Conservation (phyloP, 2,888 invertebrate genomes). For the Norana najaformis region DNA sequence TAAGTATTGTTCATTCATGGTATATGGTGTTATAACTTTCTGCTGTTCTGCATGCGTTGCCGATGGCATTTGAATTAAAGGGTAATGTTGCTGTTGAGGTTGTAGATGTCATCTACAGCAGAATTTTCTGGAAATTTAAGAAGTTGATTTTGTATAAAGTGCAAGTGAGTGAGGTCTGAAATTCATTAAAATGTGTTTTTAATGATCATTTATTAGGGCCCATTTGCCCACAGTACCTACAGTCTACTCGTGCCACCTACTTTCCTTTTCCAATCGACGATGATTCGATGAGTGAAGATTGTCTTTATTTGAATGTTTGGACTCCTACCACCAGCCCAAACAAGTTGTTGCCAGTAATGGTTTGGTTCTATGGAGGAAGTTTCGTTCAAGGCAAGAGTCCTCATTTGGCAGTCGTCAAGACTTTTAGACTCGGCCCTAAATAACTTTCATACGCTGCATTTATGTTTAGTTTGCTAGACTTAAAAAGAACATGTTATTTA, state of each 20-base stretch:
- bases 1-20: neutral
- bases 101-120: neutral
- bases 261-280: constrained; percentile 47
- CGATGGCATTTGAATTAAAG: too few species aligned
- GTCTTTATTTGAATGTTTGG: constrained; percentile 90
- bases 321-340: constrained; percentile 68
- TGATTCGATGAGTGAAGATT: constrained; percentile 75
- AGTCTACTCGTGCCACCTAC: neutral
- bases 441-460: neutral
- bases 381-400: constrained; percentile 54
- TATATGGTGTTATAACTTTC: neutral
- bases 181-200: too few species aligned
- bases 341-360: constrained; percentile 71
- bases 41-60: neutral
- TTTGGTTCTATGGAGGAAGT: constrained; percentile 77
- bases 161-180: neutral
- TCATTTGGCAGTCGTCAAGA: neutral
- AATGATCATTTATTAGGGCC: constrained; percentile 29
- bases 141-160: neutral
- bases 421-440: neutral
- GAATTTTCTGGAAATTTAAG: neutral
- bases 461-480: neutral
- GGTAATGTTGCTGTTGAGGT: neutral
- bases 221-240: constrained; percentile 38
- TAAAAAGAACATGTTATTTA: neutral